phyloP scores from a whole-genome alignment of 2,113 vertebrate genomes.

The Thamnaconus septentrionalis region DNA sequence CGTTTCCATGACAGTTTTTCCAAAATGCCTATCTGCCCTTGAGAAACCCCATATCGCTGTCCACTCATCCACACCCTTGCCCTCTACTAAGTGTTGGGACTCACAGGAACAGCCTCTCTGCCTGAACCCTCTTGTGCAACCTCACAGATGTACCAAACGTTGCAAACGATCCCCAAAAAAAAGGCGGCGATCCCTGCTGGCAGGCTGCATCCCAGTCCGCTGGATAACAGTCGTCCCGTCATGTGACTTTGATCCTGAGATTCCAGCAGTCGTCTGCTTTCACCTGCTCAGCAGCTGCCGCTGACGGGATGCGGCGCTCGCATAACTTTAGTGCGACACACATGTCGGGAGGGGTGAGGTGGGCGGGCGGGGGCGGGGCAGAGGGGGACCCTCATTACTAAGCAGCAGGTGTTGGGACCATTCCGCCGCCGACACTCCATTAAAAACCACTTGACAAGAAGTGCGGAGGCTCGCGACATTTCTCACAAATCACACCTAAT shows the following conservation, averaged over 20 bases:
- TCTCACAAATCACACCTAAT: constrained; percentile 61
- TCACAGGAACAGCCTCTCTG: no score
- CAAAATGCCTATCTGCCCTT: no score
- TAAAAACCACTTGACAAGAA: constrained; percentile 58
- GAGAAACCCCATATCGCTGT: no score
- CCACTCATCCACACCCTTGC: no score
- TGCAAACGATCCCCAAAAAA: constrained; percentile 52
- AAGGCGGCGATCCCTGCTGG: constrained; percentile 33
- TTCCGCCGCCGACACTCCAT: constrained; percentile 52
- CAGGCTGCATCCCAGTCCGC: constrained; percentile 69
- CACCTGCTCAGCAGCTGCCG: constrained; percentile 57
- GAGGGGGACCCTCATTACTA: constrained; percentile 51
- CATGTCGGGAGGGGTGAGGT: no score
- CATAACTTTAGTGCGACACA: no score
- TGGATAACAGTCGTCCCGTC: constrained; percentile 63
- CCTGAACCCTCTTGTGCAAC: not conserved
- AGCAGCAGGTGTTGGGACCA: constrained; percentile 50
- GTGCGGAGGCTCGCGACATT: constrained; percentile 38
- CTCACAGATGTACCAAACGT: constrained; percentile 22
- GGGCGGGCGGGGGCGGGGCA: constrained; percentile 19
- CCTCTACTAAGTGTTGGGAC: no score
- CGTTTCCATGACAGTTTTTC: no score
- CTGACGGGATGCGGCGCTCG: constrained; percentile 14
- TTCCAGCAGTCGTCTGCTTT: constrained; percentile 59
- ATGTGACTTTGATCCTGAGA: constrained; percentile 57